Conservation (phyloP, 2,888 invertebrate genomes). For the Drosophila affinis region DNA sequence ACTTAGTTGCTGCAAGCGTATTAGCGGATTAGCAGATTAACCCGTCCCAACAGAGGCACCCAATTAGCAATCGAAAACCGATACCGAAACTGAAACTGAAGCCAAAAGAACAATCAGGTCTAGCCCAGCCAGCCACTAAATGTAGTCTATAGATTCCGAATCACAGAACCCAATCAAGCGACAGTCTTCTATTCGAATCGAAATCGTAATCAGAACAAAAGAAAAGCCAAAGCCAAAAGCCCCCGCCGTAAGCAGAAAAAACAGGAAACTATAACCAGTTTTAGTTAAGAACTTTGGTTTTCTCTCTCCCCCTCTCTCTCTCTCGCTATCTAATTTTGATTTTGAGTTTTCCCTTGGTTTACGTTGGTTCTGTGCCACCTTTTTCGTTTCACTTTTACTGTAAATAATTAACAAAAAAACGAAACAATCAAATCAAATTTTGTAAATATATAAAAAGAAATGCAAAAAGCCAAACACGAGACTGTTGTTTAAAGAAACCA, state of each 20-base stretch:
- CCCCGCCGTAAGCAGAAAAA: slow-evolving; percentile 19
- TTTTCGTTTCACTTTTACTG: slow-evolving; percentile 67
- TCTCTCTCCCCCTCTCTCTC: slow-evolving; percentile 19
- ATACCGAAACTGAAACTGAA: slow-evolving; percentile 35
- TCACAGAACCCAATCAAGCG: slow-evolving; percentile 40
- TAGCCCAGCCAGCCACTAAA: slow-evolving; percentile 8
- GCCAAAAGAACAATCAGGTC: slow-evolving; percentile 19
- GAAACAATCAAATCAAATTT: slow-evolving; percentile 55
- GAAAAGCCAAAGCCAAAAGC: slow-evolving; percentile 24
- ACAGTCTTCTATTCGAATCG: slow-evolving; percentile 39
- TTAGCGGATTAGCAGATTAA: slow-evolving; percentile 84
- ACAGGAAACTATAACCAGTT: slow-evolving; percentile 53
- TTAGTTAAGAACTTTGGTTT: slow-evolving; percentile 54
- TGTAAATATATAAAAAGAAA: slow-evolving; percentile 78
- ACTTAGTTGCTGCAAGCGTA: slow-evolving; percentile 78
- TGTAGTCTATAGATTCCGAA: not conserved
- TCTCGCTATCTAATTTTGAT: slow-evolving; percentile 32
- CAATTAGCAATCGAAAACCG: slow-evolving; percentile 41
- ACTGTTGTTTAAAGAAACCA: slow-evolving; percentile 58
- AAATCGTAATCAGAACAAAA: slow-evolving; percentile 22
- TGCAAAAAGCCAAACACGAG: slow-evolving; percentile 21
- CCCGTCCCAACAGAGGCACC: slow-evolving; percentile 83
- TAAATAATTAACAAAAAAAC: slow-evolving; percentile 80
- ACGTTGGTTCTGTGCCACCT: slow-evolving; percentile 12
- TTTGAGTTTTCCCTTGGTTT: slow-evolving; percentile 55